A percentile compares a stretch with the other conserved stretches of the same genome.
Conservation (phyloP, 1,140 invertebrate species). For the Aleiodes sp. region DNA sequence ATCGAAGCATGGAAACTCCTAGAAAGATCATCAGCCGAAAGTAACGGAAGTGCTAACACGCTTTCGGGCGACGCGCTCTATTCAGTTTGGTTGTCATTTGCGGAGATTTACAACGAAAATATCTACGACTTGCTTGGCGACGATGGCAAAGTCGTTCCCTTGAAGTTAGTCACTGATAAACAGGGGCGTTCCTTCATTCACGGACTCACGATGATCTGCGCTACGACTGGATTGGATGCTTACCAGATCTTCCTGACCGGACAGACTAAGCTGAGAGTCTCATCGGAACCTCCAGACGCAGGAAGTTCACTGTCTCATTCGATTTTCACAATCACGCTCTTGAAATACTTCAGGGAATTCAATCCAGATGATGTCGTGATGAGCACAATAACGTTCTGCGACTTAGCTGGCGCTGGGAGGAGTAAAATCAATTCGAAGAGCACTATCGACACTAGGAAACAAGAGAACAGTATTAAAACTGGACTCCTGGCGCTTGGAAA, state of each 20-base stretch:
- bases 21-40: conserved; percentile 5
- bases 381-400: conserved; percentile 77
- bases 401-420: conserved; percentile 89
- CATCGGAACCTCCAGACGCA: conserved; percentile 79
- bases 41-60: conserved; percentile 46
- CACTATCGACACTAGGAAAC: conserved; percentile 76
- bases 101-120: conserved; percentile 92
- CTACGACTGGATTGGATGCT: conserved; percentile 79
- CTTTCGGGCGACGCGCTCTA: conserved; percentile 43
- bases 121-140: conserved; percentile 81
- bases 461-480: conserved; percentile 88
- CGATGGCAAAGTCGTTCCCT: conserved; percentile 51
- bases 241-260: conserved; percentile 79
- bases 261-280: conserved; percentile 78
- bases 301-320: conserved; percentile 86
- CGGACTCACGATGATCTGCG: conserved; percentile 78
- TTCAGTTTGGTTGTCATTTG: conserved; percentile 84
- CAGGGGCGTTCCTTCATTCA: conserved; percentile 77
- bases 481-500: conserved; percentile 85
- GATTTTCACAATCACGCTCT: conserved; percentile 83
- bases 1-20: conserved; percentile 20
- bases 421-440: conserved; percentile 75
- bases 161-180: conserved; percentile 70
- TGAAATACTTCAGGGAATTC: conserved; percentile 57
- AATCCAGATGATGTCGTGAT: conserved; percentile 43